Percentiles rank a stretch among this genome's conserved stretches.
These are phyloP conservation scores for Oryzias woworae DNA, from an alignment of 2,113 vertebrate genomes.

Conservation along the genomic window DNA sequence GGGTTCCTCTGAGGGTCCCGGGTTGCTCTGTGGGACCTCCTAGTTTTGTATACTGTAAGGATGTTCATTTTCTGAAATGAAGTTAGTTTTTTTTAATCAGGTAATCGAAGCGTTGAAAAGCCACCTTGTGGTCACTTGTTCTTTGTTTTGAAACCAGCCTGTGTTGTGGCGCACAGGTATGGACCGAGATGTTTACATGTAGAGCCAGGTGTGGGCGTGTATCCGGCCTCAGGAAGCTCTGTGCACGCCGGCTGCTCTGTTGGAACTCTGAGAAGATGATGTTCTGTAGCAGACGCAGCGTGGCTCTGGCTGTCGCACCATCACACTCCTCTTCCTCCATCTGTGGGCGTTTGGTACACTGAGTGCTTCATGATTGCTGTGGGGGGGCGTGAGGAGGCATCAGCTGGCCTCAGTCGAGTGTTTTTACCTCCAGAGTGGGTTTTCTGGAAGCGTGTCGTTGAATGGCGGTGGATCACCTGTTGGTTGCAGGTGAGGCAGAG, in stretches of 20 bases:
- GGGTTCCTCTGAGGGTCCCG: too few relatives aligned
- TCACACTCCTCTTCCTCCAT: constrained; percentile 37
- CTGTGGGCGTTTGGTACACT: constrained; percentile 61
- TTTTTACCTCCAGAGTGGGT: constrained; percentile 48
- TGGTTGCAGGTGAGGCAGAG: constrained; percentile 15
- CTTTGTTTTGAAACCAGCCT: too few relatives aligned
- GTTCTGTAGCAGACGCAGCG: too few relatives aligned
- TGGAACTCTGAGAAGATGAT: neutral
- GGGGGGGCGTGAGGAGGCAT: constrained; percentile 52
- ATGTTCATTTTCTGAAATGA: too few relatives aligned
- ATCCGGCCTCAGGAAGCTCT: neutral
- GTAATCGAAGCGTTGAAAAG: too few relatives aligned
- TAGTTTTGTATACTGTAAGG: too few relatives aligned
- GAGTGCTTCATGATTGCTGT: constrained; percentile 57
- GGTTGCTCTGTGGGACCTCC: too few relatives aligned
- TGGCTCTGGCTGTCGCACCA: constrained; percentile 14
- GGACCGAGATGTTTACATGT: too few relatives aligned
- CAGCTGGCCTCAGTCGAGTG: constrained; percentile 55
- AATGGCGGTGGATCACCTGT: constrained; percentile 1
- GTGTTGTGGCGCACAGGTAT: too few relatives aligned
- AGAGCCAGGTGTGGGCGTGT: neutral
- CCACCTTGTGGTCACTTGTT: too few relatives aligned
- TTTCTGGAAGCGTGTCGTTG: constrained; percentile 36
- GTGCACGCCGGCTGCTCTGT: constrained; percentile 14
- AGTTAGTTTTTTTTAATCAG: too few relatives aligned